Base-by-base conservation (phyloP, 2,797 vertebrate species). In the Pipistrellus nathusii region DNA sequence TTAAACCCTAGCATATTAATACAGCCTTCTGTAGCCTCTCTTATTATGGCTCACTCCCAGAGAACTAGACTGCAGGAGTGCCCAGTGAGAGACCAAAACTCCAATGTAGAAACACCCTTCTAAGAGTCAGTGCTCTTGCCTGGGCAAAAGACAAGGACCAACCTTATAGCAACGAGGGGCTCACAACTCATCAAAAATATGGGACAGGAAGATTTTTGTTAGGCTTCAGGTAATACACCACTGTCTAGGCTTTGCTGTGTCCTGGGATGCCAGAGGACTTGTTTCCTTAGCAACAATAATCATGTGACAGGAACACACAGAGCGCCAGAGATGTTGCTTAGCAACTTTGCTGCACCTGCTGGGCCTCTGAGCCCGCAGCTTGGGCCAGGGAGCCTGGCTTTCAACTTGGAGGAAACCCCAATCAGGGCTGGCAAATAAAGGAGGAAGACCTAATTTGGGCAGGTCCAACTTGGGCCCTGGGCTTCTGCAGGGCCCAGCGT, bases 331-430 rank as follows among this genome's bases (percentile, higher is more conserved):
- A 95, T 92, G 95, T 97, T 97, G 96, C 97, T 97, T 96, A 97
- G 97, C 97, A 97, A 97, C 97, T 78, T 64, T 78, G 82, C 88
- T 97, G 96, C 95, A 97, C 97, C 97, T 97, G 97, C 97, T 97
- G 97, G 92, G 96, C 82, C 90, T 95, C 82, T 93, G 95, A 94
- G 97, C 93, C 38, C 0, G 86, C 80, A 91, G 96, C 84, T 85
- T 97, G 92, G 96, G 93, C 95, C 51, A 82, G 85, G 84, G 77
- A 97, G 57, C 68, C 78, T 95, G 91, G 64, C 93, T 97, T 97
- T 97, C 96, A 97, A 97, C 96, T 95, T 96, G 78, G 91, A 96
- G 78, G 91, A 96, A 97, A 96, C 95, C 93, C 96, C 91, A 78
- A 88, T 88, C 35, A 91, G 41, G 14, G 77, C 77, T 97, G 51